Evolutionary conservation across 2,797 vertebrate genomes (phyloP).

Genomic region (Chanos chanos): DNA sequence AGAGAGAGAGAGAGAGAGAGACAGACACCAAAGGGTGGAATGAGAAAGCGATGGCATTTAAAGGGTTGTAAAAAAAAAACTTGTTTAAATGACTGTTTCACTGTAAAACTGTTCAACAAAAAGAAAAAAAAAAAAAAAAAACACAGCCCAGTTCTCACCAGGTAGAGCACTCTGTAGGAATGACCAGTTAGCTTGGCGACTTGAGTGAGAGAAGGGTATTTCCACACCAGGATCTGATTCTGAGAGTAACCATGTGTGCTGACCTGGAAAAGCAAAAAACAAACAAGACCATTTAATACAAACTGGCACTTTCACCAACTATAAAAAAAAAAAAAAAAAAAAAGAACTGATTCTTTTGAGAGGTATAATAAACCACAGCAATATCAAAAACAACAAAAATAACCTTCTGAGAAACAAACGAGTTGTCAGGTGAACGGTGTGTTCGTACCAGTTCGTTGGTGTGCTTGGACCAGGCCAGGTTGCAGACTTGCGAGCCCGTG

Average conservation of each 20-base stretch:
- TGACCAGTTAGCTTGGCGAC: constrained; percentile 97
- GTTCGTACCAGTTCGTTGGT: constrained; percentile 90
- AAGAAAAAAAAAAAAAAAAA: too few species aligned
- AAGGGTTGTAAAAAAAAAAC: too few species aligned
- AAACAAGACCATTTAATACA: neutral
- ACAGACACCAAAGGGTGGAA: neutral
- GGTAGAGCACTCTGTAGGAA: constrained; percentile 92
- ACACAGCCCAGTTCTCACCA: constrained; percentile 83
- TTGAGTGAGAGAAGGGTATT: constrained; percentile 96
- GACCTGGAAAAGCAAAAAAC: constrained; percentile 69
- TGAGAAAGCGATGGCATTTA: constrained; percentile 14
- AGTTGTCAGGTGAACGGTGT: neutral
- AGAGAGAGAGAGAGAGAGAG: neutral
- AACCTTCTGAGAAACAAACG: too few species aligned
- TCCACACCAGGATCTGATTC: constrained; percentile 99
- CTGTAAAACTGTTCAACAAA: neutral
- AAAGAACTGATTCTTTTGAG: too few species aligned
- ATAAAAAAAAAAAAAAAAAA: too few species aligned
- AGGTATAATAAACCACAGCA: neutral
- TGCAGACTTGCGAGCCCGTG: constrained; percentile 97
- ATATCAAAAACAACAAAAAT: neutral
- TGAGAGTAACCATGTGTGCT: constrained; percentile 98
- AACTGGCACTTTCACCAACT: neutral
- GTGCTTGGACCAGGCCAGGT: constrained; percentile 98
- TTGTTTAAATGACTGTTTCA: constrained; percentile 11